Conservation (phyloP, 2,797 vertebrate genomes). For the Pelodytes ibericus region DNA sequence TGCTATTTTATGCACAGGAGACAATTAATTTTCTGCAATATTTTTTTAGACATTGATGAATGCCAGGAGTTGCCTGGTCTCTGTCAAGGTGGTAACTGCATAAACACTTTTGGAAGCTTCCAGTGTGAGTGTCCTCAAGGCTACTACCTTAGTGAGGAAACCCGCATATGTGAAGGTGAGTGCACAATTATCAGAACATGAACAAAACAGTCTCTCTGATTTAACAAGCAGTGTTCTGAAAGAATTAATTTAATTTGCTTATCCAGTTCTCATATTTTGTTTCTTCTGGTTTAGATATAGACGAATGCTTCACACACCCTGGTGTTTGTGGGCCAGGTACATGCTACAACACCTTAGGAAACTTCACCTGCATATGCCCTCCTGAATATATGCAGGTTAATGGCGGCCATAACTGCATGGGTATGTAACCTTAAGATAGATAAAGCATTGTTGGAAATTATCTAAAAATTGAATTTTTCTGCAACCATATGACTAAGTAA, state of each 20-base stretch:
- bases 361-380: slow-evolving; percentile 80
- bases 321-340: slow-evolving; percentile 85
- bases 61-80: slow-evolving; percentile 77
- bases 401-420: slow-evolving; percentile 79
- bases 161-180: slow-evolving; percentile 83
- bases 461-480: too few relatives aligned
- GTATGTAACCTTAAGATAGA: slow-evolving; percentile 61
- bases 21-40: too few relatives aligned
- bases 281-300: slow-evolving; percentile 73
- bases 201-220: neutral
- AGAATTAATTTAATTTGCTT: neutral
- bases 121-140: slow-evolving; percentile 82
- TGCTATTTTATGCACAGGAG: too few relatives aligned
- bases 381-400: slow-evolving; percentile 82
- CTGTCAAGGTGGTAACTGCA: slow-evolving; percentile 82
- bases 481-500: too few relatives aligned
- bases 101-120: slow-evolving; percentile 85
- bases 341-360: slow-evolving; percentile 84
- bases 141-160: slow-evolving; percentile 81
- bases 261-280: neutral
- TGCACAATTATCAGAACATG: neutral
- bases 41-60: slow-evolving; percentile 81
- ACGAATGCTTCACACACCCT: slow-evolving; percentile 83
- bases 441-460: neutral
- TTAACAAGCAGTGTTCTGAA: neutral